Base-by-base conservation (phyloP, 2,888 invertebrate genomes). In the Rugalucina vietnamica region DNA sequence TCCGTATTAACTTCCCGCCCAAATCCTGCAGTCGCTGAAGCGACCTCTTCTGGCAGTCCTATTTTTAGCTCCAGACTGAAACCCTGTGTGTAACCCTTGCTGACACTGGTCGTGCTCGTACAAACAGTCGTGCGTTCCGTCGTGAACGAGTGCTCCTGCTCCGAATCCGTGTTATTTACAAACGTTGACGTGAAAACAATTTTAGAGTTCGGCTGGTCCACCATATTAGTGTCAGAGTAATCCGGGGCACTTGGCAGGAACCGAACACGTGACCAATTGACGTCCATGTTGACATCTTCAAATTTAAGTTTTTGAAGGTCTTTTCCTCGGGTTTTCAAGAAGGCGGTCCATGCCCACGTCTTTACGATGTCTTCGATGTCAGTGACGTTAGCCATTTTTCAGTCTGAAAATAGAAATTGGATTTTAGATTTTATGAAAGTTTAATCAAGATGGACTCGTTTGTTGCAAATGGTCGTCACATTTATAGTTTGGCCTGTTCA, bases 11-110 rank as follows among this genome's bases (percentile, higher is more conserved):
- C 92, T 86, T 95, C 95, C 0, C 93, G 89, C 18, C 93, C 93
- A 89, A 95, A 95, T 18, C 95, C 95, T 4, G 94, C 95, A 8
- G 94, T 95, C 4, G 95, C 95, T 4, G 87, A 85, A 12, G 90
- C 90, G 10, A 92, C 95, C 91, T 95, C 95, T 75, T 95, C 93
- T 5, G 95, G 95, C 54, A 95, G 94, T 75, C 95, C 95, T 72
- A 96, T 92, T 81, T 94, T 95, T n/a, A 95, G 89, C 84, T 95
- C 94, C 65, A 95, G 93, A 86, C 95, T 94, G 34, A 94, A 91
- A 5, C 95, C 95, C 80, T 95, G 94, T 24, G 93, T 94, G 84
- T 91, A 93, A 0, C 93, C 93, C 77, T 93, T 92, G 8, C 90
- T 90, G 24, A 94, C 90, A 12, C 84, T 79, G 8, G 93, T 93